Percentiles rank a stretch among this genome's conserved stretches.
These are phyloP conservation scores for Brachyptera putata DNA, from an alignment of 2,888 invertebrate genomes.

Conservation along the genomic window DNA sequence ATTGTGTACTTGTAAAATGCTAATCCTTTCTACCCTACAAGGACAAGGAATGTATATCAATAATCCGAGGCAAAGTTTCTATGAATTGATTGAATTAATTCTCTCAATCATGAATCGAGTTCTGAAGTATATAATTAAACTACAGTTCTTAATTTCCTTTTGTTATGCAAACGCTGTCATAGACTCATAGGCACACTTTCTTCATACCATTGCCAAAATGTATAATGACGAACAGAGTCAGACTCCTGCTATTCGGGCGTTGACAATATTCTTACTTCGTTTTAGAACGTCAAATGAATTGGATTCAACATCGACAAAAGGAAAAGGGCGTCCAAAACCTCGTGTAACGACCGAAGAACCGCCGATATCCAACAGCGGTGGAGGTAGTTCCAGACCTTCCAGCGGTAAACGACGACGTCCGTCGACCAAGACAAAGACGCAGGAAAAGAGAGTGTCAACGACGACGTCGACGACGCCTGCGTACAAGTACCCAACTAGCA, in stretches of 20 bases:
- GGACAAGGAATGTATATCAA: too few species aligned
- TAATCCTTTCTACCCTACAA: too few species aligned
- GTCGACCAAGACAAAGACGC: slow-evolving; percentile 28
- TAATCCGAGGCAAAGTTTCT: too few species aligned
- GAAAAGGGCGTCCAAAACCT: slow-evolving; percentile 19
- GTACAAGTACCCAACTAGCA: slow-evolving; percentile 46
- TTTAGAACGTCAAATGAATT: slow-evolving; percentile 29
- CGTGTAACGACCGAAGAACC: slow-evolving; percentile 34
- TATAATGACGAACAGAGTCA: not conserved
- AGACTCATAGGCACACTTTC: not conserved
- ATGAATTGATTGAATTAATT: too few species aligned
- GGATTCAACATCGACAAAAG: slow-evolving; percentile 17
- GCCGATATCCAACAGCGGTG: slow-evolving; percentile 24
- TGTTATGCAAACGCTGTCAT: too few species aligned
- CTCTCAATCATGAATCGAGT: too few species aligned
- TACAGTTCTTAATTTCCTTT: not conserved
- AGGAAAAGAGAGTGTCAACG: slow-evolving; percentile 33
- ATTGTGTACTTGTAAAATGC: too few species aligned
- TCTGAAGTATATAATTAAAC: not conserved
- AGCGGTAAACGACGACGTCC: slow-evolving; percentile 34
- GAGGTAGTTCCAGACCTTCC: slow-evolving; percentile 30
- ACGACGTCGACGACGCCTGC: slow-evolving; percentile 37
- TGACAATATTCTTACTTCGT: slow-evolving; percentile 14
- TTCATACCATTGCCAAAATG: not conserved
- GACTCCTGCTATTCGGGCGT: not conserved